Base-by-base conservation (phyloP, 2,888 invertebrate genomes). In the Phengaris alcon region DNA sequence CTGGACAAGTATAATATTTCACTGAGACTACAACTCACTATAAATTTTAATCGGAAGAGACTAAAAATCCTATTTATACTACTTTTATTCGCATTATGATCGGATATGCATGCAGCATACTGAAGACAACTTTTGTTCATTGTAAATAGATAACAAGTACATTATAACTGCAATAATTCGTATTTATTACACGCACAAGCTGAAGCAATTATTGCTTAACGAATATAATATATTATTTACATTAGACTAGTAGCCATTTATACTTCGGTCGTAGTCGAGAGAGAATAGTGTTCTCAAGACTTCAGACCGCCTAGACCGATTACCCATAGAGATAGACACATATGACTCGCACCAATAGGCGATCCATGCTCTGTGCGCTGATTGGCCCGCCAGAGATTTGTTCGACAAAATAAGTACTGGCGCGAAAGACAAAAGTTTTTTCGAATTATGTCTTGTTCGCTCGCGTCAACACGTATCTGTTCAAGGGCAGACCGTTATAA, bases 151-250 rank as follows among this genome's bases (percentile, higher is more conserved):
- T 44, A 64, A 64, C 64, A 10, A 35, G 10, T 10, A 64, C 35
- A 64, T 6, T 64, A 10, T 64, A 64, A 64, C 22, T 59, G 22
- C 59, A 59, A 59, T 64, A 64, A 64, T 64, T 64, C 10, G 6
- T 64, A 22, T 13, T 13, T 35, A 12, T 35, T 35, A 64, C 5
- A 59, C 15, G 35, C 9, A 59, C 15, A 64, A 15, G 64, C 64
- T 35, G 12, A 64, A 44, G 13, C 35, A 35, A 64, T 64, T 64
- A 64, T 64, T 64, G 35, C 13, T 64, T 44, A 64, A 64, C 35
- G 35, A 64, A 64, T 64, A 64, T 64, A 64, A 35, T 12, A 35
- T 35, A n/a, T 9, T 55, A 64, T 64, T 64, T 64, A 64, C 64
- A 64, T 64, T 12, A 64, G 64, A 64, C 64, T 64, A 44, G 64